Base-by-base conservation (phyloP, 2,888 invertebrate genomes). In the Spisula solida region DNA sequence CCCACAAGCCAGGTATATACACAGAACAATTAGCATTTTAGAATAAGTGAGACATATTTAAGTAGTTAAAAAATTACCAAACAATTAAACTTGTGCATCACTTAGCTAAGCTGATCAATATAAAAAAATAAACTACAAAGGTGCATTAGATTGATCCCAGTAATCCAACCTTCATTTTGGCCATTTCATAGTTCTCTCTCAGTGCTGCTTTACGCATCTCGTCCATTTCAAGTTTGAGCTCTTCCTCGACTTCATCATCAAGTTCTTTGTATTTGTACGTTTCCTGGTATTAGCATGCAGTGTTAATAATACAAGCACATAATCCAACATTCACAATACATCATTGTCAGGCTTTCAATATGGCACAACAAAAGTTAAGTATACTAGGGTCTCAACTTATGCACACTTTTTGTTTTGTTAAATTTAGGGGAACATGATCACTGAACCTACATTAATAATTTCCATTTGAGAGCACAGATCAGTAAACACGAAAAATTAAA, bases 91-190 rank as follows among this genome's bases (percentile, higher is more conserved):
- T 25, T 66, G 60, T 66, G 60, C 25, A 25, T n/a, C 12, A 66
- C 25, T 66, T 66, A 66, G 47, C 48, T 80, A 80, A 80, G 47
- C 47, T n/a, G 34, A 34, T 41, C 41, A n/a, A 79, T 48, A 34
- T 80, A 80, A 14, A 48, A 51, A 34, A 18, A 25, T 80, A 80
- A 47, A 47, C 31, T 31, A 41, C 20, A 66, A 34, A 66, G 99
- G 99, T 97, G 99, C 99, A 95, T 88, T n/a, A 92, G 84, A 75
- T 31, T 60, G 14, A 75, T 10, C 29, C 75, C 31, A 75, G 14
- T 10, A 82, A 87, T 87, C 82, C 82, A 82, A 95, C 95, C 95
- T 95, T 94, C 82, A 94, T 92, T 86, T 92, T 88, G 29, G 87
- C 89, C 85, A 94, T 90, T 89, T 95, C 95, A 88, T 94, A 93